Conservation (phyloP, 2,113 vertebrate species). For the Hippocampus zosterae region DNA sequence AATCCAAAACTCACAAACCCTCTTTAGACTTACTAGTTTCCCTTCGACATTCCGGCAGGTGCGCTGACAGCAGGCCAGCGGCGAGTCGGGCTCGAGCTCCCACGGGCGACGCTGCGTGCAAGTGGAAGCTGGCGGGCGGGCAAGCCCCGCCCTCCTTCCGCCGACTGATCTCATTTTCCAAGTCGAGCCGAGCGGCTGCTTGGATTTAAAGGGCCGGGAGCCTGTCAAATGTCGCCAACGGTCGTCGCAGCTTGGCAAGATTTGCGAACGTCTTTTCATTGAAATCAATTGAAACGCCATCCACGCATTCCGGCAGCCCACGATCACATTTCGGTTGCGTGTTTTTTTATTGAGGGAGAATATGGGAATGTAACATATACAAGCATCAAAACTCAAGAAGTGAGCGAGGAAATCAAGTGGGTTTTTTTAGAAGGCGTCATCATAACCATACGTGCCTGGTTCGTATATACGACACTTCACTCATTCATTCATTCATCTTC, state of each 20-base stretch:
- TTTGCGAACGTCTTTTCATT: too few species aligned
- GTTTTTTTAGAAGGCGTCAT: too few species aligned
- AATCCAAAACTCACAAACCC: background rate
- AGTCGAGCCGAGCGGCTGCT: conserved; percentile 20
- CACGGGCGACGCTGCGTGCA: conserved; percentile 30
- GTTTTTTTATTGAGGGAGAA: too few species aligned
- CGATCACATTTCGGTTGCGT: too few species aligned
- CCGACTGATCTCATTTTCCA: conserved; percentile 35
- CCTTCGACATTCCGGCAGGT: background rate
- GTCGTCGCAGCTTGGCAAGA: background rate
- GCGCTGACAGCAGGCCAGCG: background rate
- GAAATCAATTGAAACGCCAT: too few species aligned
- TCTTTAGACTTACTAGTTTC: background rate
- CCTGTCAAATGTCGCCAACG: background rate
- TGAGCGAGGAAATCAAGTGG: too few species aligned
- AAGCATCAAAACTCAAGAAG: too few species aligned
- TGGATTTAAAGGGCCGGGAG: conserved; percentile 61
- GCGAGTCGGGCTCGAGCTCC: conserved; percentile 1
- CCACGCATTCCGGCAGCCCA: too few species aligned
- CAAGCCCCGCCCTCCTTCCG: conserved; percentile 38
- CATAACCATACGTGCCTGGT: too few species aligned
- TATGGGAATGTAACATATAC: too few species aligned
- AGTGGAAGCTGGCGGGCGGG: background rate
- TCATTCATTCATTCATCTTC: too few species aligned
- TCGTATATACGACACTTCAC: too few species aligned